Evolutionary conservation across 2,113 vertebrate genomes (phyloP).

Genomic region (Xenotilapia leptura): DNA sequence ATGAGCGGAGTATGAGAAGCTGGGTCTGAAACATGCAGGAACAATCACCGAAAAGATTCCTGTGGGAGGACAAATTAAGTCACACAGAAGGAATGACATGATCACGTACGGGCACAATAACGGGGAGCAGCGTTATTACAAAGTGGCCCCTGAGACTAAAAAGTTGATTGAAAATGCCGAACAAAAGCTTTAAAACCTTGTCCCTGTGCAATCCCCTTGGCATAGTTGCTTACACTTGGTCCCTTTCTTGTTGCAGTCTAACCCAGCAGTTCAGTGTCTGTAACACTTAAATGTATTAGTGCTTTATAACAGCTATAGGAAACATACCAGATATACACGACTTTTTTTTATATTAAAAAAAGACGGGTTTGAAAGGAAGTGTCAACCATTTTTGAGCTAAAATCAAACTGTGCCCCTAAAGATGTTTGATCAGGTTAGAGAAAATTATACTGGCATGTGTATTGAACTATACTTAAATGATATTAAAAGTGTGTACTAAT

Average conservation of each 20-base stretch:
- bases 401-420: background rate
- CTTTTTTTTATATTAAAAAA: background rate
- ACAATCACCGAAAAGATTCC: background rate
- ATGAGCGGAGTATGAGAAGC: background rate
- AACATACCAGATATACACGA: background rate
- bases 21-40: background rate
- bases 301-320: background rate
- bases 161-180: background rate
- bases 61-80: conserved; percentile 10
- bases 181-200: background rate
- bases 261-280: background rate
- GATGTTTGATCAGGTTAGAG: background rate
- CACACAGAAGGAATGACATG: background rate
- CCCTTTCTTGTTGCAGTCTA: background rate
- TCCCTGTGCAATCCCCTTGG: background rate
- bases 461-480: background rate
- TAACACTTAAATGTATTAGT: background rate
- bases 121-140: background rate
- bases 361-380: background rate
- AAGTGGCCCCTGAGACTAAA: background rate
- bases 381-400: background rate
- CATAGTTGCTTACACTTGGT: background rate
- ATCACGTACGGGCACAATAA: background rate
- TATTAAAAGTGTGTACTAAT: background rate
- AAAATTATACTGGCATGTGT: background rate